Base-by-base conservation (phyloP, 1,140 invertebrate genomes). In the Drosophila busckii region DNA sequence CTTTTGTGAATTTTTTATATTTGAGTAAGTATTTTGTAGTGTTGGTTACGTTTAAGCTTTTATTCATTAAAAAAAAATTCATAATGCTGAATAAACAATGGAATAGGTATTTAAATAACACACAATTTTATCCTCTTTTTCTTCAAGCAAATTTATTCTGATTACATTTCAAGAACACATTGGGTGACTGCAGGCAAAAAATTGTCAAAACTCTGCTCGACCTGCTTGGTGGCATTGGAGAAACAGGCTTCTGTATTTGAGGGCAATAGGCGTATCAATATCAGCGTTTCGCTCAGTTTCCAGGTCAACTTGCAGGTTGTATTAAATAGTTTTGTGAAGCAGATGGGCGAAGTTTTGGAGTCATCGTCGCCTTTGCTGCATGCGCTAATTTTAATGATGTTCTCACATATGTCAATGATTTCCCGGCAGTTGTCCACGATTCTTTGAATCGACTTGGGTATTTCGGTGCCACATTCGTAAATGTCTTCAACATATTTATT, bases 111-210 rank as follows among this genome's bases (percentile, higher is more conserved):
- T n/a, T 8, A 9, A 12, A 19, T 10, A 6, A 37, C 12, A 4
- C 8, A 37, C 15, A 25, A 26, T 25, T 3, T 2, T 7, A 3
- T 28, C 6, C 9, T 7, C 16, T 41, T 26, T 2, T 5, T 9
- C 5, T 16, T 9, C 10, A n/a, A 12, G 2, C 2, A 19, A n/a
- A 10, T 25, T 37, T 20, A 23, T 28, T 37, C 4, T 2, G 4
- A 19, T 23, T 5, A 68, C 53, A 54, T 60, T 2, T 35, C 29
- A 8, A 42, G 40, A 22, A 61, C 16, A 15, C 69, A 73, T 0
- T 31, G 16, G 10, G 49, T 12, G n/a, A 71, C 61, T 3, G 44
- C 45, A 10, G 68, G 68, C 28, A 70, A 7, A n/a, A 56, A 71
- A 2, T 28, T 20, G 12, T 62, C 53, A 20, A 58, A 73, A 2